Percentiles rank a stretch among this genome's conserved stretches.
Evolutionary conservation across 2,888 invertebrate genomes (phyloP).

Genomic region (Habrosyne pyritoides): DNA sequence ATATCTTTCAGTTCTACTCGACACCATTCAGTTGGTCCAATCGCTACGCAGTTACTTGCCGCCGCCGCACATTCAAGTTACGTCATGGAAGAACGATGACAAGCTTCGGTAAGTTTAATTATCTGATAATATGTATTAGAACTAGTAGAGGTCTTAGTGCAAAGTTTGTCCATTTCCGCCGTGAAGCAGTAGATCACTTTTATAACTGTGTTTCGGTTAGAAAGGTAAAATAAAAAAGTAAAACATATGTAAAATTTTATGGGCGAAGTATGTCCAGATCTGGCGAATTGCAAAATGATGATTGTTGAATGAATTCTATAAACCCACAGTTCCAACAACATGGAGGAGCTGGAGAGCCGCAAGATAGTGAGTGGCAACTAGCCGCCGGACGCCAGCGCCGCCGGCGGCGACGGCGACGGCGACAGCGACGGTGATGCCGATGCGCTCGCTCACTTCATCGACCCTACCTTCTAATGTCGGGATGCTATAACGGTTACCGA

Average conservation of each 20-base stretch:
- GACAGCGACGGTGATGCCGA: conserved; percentile 35
- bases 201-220: too few species aligned
- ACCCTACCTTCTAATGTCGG: background rate
- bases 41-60: conserved; percentile 92
- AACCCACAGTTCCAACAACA: conserved; percentile 71
- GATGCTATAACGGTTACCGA: too few species aligned
- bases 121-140: conserved; percentile 5
- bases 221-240: too few species aligned
- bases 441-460: background rate
- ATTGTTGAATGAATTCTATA: too few species aligned
- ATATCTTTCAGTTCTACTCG: conserved; percentile 91
- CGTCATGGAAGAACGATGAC: conserved; percentile 95
- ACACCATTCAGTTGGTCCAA: conserved; percentile 93
- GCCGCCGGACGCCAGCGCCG: conserved; percentile 30
- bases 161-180: too few species aligned
- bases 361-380: conserved; percentile 82
- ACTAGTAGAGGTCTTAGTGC: too few species aligned
- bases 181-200: too few species aligned
- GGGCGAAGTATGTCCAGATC: too few species aligned
- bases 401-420: conserved; percentile 1
- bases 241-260: too few species aligned
- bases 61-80: conserved; percentile 94
- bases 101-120: conserved; percentile 68
- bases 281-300: too few species aligned
- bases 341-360: conserved; percentile 79